Evolutionary conservation across 1,140 invertebrate genomes (phyloP), one percentile per base, ranked within the genome.

Genomic region (Acyrthosiphon pisum): DNA sequence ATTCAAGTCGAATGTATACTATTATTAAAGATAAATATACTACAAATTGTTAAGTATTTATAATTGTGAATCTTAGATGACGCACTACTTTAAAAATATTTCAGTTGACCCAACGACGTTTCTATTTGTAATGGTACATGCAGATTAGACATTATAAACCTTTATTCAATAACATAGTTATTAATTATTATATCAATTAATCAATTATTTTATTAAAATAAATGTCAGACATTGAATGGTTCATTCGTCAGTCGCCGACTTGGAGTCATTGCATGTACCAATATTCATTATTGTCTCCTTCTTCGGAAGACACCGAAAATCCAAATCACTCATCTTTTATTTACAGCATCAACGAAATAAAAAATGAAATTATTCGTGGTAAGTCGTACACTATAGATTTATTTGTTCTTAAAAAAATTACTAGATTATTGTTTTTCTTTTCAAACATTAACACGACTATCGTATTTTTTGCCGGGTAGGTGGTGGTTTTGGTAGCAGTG

Each of bases 171-270:
- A 68, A 68, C 60, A 68, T 18, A 68, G 60, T n/a, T 68, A 68
- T 68, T 68, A 68, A 14, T n/a, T 6, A 3, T n/a, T n/a, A n/a
- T 68, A 68, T 0, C 4, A 68, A 68, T 68, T 68, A 68, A 18
- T 68, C 30, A 68, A 68, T 68, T 68, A 68, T 68, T 68, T 68
- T 68, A 68, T n/a, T 68, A 68, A 68, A 68, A 68, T 68, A 68
- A 68, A 68, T 68, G 30, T 4, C 30, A 8, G 14, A n/a, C 60
- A 68, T 14, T n/a, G 60, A 68, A 68, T n/a, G 4, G 30, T 68
- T n/a, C 4, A 68, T 18, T n/a, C 60, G 60, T 14, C 30, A 68
- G 60, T 68, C 30, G 11, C 0, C 4, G 11, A 68, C 1, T 68
- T n/a, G 30, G 11, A 68, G 30, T n/a, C 11, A n/a, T 68, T n/a